Evolutionary conservation across 2,113 vertebrate genomes (phyloP).

Genomic region (Chloropsis cyanopogon): DNA sequence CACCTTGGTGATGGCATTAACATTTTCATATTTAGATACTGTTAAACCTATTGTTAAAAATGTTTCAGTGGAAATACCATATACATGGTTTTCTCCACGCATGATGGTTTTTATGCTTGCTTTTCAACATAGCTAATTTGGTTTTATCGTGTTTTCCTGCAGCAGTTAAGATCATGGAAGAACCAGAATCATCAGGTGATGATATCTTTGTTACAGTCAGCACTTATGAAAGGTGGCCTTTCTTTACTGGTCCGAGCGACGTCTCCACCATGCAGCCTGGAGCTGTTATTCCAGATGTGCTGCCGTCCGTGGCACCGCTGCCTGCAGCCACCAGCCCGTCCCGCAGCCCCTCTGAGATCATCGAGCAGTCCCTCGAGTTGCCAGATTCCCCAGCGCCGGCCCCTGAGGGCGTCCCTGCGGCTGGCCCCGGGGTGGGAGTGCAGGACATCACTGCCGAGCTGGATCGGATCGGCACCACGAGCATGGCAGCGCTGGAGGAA

Average conservation of each 20-base stretch:
- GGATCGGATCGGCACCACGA: neutral
- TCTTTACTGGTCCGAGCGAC: neutral
- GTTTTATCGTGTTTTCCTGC: constrained; percentile 9
- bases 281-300: neutral
- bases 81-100: rapidly evolving
- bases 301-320: neutral
- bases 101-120: neutral
- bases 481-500: constrained; percentile 40
- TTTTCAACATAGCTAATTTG: neutral
- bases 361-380: neutral
- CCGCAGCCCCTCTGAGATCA: neutral
- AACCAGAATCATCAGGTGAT: constrained; percentile 52
- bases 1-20: neutral
- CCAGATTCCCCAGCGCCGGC: neutral
- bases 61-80: neutral
- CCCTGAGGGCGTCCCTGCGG: rapidly evolving
- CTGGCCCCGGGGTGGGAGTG: neutral
- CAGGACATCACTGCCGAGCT: constrained; percentile 53
- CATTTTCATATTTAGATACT: neutral
- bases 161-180: constrained; percentile 48
- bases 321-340: neutral
- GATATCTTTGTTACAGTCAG: neutral
- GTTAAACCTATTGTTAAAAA: neutral
- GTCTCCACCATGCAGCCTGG: neutral
- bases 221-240: neutral